Evolutionary conservation across 2,888 invertebrate genomes (phyloP).

Genomic region (Agrotis puta): DNA sequence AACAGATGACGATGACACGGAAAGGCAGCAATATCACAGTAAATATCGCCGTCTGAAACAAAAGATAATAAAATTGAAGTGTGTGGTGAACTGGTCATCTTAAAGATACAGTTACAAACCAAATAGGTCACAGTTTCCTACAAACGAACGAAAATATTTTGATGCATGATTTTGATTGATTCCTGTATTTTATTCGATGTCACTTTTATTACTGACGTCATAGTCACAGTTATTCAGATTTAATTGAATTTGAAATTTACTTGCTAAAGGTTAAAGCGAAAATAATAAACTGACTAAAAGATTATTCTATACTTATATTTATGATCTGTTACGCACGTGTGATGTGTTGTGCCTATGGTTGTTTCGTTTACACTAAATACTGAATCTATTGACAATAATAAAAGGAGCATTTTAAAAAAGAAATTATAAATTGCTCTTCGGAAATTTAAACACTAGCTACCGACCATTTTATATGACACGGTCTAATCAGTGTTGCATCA

Average conservation of each 20-base stretch:
- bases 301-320: neutral
- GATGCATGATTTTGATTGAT: neutral
- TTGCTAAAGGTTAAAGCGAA: constrained; percentile 9
- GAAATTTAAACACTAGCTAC: too few relatives aligned
- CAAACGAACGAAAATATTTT: neutral
- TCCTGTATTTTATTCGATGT: too few relatives aligned
- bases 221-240: too few relatives aligned
- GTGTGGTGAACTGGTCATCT: neutral
- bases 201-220: neutral
- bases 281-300: constrained; percentile 8
- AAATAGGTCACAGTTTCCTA: constrained; percentile 2
- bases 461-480: too few relatives aligned
- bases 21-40: constrained; percentile 96
- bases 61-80: constrained; percentile 59
- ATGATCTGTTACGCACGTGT: too few relatives aligned
- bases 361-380: too few relatives aligned
- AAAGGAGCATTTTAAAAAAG: too few relatives aligned
- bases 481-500: too few relatives aligned
- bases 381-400: too few relatives aligned
- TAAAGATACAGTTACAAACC: neutral
- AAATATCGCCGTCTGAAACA: constrained; percentile 95
- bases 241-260: too few relatives aligned
- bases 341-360: too few relatives aligned
- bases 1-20: constrained; percentile 94
- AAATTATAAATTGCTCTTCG: too few relatives aligned